A percentile compares a stretch with the other conserved stretches of the same genome.
Evolutionary conservation across 2,888 invertebrate species (phyloP).

Genomic region (Diaphora mendica): DNA sequence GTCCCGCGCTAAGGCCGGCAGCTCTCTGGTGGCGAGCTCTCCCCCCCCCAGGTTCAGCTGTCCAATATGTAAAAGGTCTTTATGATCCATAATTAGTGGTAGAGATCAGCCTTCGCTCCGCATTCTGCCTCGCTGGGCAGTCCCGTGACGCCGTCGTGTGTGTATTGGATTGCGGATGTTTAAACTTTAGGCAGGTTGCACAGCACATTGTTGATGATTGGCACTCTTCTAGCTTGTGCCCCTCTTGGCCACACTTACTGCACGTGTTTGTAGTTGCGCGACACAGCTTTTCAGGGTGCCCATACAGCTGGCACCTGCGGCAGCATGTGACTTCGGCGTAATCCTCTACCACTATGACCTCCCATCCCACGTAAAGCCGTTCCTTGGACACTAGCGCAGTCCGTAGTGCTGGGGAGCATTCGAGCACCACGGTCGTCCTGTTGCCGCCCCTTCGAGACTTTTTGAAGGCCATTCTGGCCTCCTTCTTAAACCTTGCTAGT

Average conservation of each 20-base stretch:
- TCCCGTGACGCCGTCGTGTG: slow-evolving; percentile 34
- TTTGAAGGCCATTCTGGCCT: too few relatives aligned
- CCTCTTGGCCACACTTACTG: slow-evolving; percentile 33
- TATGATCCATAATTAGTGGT: slow-evolving; percentile 26
- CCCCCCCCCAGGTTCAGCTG: slow-evolving; percentile 40
- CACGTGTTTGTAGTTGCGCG: slow-evolving; percentile 31
- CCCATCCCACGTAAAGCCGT: too few relatives aligned
- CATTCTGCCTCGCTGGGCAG: slow-evolving; percentile 19
- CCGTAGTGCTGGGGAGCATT: too few relatives aligned
- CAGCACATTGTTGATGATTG: background rate
- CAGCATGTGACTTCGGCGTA: slow-evolving; percentile 42
- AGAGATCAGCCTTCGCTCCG: slow-evolving; percentile 18
- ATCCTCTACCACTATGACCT: slow-evolving; percentile 20
- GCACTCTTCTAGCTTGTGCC: slow-evolving; percentile 28
- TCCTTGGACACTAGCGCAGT: too few relatives aligned
- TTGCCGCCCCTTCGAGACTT: too few relatives aligned
- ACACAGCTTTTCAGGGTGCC: slow-evolving; percentile 54
- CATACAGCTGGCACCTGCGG: slow-evolving; percentile 54
- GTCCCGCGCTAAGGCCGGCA: slow-evolving; percentile 30
- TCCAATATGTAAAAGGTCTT: background rate
- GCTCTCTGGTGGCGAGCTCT: slow-evolving; percentile 33
- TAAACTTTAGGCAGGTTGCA: slow-evolving; percentile 45
- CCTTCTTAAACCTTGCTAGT: too few relatives aligned
- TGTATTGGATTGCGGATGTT: background rate
- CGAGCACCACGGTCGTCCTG: too few relatives aligned